Percentiles rank a stretch among this genome's conserved stretches.
Evolutionary conservation across 2,888 invertebrate species (phyloP).

Genomic region (Charanyca ferruginea): DNA sequence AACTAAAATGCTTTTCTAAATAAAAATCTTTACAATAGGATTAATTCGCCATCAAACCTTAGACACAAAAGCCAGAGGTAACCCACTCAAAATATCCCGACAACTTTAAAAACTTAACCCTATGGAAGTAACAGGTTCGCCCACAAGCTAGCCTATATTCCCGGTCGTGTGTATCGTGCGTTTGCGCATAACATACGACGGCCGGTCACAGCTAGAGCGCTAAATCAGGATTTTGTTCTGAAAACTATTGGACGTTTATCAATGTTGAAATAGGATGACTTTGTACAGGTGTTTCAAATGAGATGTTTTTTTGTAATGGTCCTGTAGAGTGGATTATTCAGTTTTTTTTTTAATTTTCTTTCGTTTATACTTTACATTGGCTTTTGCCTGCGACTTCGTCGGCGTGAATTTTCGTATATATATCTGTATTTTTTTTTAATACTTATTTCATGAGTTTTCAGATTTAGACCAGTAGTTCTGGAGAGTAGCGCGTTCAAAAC

Average conservation of each 20-base stretch:
- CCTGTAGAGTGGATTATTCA: too few relatives aligned
- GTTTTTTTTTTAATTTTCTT: too few relatives aligned
- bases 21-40: constrained; percentile 16
- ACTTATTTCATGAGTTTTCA: too few relatives aligned
- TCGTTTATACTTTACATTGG: background rate
- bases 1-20: background rate
- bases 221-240: constrained; percentile 86
- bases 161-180: constrained; percentile 71
- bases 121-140: constrained; percentile 31
- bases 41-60: background rate
- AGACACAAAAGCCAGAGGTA: background rate
- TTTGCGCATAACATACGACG: constrained; percentile 83
- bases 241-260: constrained; percentile 60
- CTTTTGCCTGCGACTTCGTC: too few relatives aligned
- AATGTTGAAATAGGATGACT: constrained; percentile 42
- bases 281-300: constrained; percentile 20
- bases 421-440: too few relatives aligned
- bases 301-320: constrained; percentile 17
- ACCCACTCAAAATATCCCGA: background rate
- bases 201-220: constrained; percentile 78
- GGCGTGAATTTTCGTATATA: too few relatives aligned
- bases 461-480: too few relatives aligned
- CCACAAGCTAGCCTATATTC: constrained; percentile 39
- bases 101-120: background rate
- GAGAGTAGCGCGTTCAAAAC: too few relatives aligned